These are phyloP conservation scores for Amphilophus citrinellus DNA, from an alignment of 2,113 vertebrate genomes.

Conservation along the genomic window DNA sequence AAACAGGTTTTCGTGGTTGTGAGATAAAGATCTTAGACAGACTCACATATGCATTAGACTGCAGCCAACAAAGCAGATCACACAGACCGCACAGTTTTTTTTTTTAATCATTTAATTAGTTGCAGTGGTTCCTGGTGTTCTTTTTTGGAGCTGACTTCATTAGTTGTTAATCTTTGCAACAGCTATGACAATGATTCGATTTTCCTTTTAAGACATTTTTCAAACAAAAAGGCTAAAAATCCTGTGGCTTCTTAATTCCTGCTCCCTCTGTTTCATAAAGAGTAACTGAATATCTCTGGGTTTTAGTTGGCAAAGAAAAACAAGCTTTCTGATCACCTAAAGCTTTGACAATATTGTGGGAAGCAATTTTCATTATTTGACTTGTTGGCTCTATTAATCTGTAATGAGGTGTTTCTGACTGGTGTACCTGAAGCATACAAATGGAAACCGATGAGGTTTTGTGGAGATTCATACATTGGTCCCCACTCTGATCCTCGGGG, in stretches of 20 bases:
- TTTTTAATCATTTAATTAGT: background rate
- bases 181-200: background rate
- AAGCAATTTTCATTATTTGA: background rate
- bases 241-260: background rate
- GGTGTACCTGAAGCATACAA: background rate
- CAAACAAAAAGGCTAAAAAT: background rate
- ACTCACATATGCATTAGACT: background rate
- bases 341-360: accelerated
- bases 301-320: background rate
- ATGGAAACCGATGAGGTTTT: background rate
- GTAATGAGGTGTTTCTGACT: background rate
- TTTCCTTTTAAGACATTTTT: background rate
- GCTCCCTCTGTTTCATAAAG: background rate
- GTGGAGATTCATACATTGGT: background rate
- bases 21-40: background rate
- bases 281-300: background rate
- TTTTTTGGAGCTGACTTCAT: background rate
- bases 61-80: background rate
- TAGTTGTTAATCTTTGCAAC: background rate
- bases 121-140: background rate
- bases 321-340: background rate
- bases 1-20: background rate
- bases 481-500: background rate
- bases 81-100: background rate
- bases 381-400: background rate